Base-by-base conservation (phyloP, 2,113 vertebrate genomes). In the Pituophis catenifer region DNA sequence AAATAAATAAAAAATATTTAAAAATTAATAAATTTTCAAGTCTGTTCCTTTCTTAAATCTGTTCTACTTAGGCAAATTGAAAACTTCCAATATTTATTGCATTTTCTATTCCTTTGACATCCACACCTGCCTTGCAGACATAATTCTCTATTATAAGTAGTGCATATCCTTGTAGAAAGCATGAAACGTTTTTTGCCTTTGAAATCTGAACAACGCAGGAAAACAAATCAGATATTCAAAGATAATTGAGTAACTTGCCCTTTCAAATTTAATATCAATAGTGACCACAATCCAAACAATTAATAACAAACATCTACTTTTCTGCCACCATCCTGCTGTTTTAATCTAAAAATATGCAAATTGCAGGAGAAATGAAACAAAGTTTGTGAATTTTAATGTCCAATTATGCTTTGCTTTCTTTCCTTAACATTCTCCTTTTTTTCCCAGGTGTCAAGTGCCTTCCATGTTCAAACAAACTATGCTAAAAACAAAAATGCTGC, bases 141-240 rank as follows among this genome's bases (percentile, higher is more conserved):
- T 4, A 0, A 48, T 93, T 95, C 96, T 92, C 48, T 95, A 70
- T 90, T 96, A 52, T 86, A 92, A 91, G 38, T 52, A 96, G 96
- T 92, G 89, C 52, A 89, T 54, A 38, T 86, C 19, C 62, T 89
- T 92, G 58, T 88, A 92, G 93, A 93, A 97, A 96, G 86, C 1
- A 6, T 91, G 93, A 93, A 85, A 86, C 91, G 55, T 91, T 93
- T 93, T 94, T 92, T 91, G 48, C 81, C 93, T 88, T 90, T 94
- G 94, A 97, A 96, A 96, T 96, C 92, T 96, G 21, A 96, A 87
- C 55, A 94, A 33, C 23, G 90, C 19, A 95, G 38, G 88, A 9
- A 95, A 95, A 93, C 52, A 93, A 87, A 70, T 59, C 93, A 93
- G 91, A 87, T 92, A 92, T 93, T 94, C 94, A 92, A 94, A 95